Base-by-base conservation (phyloP, 2,113 vertebrate genomes). In the Thalassarche chlororhynchos region DNA sequence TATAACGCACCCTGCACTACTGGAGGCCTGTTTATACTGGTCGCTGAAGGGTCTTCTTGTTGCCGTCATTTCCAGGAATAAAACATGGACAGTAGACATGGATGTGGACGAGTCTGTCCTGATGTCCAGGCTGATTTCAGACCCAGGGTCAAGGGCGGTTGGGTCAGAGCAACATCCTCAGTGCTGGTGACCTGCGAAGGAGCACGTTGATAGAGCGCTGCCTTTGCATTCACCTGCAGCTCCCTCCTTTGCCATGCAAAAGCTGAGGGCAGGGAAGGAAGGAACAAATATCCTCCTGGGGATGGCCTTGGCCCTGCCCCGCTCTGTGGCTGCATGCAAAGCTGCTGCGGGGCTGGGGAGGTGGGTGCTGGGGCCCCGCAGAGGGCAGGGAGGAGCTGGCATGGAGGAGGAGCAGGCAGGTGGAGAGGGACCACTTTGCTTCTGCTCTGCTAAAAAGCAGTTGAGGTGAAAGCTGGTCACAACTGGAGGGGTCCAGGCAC, bases 171-270 rank as follows among this genome's bases (percentile, higher is more conserved):
- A 66, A 28, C 23, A 44, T 15, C 51, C 54, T 78, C 0, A 3
- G 42, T 1, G 1, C 24, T 2, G 3, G 32, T 2, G 14, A 17
- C 49, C 44, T 47, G 54, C 2, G 4, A 36, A 76, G 60, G 32
- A 87, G 47, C 84, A 24, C 0, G 1, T 0, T 4, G 47, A 4
- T 61, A 69, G 49, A 55, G 14, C 2, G 0, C 13, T 72, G 15
- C 34, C 25, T 55, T 85, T 49, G 58, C 25, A 12, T 24, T n/a
- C 36, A 5, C 58, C 52, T 10, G 17, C 14, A 4, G 8, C 34
- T 78, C 31, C 74, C 38, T 79, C 3, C 10, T 89, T 71, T 89
- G 85, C 90, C 62, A 32, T 71, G 70, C 42, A 82, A 93, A 76
- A 49, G 32, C 46, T 58, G 65, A 62, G 82, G 60, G 36, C 3